Conservation (phyloP, 2,113 vertebrate species). For the Clarias batrachus region DNA sequence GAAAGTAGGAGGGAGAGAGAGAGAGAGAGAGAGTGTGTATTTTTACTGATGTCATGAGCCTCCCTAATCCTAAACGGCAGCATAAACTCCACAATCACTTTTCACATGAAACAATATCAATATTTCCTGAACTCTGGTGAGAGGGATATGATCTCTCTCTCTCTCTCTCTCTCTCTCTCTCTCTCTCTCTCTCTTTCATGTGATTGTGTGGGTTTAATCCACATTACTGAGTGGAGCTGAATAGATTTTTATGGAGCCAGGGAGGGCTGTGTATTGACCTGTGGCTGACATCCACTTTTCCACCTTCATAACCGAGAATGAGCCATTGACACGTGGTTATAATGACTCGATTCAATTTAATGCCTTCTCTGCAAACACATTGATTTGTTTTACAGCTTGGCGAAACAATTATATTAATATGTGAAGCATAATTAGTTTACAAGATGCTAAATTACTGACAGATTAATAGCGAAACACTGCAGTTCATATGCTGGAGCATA, state of each 20-base stretch:
- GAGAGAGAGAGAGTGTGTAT: conserved; percentile 4
- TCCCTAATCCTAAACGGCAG: conserved; percentile 50
- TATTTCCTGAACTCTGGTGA: conserved; percentile 40
- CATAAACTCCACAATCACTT: conserved; percentile 51
- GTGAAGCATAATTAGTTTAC: conserved; percentile 98
- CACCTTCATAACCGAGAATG: conserved; percentile 83
- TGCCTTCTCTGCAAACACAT: conserved; percentile 89
- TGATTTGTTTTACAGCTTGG: conserved; percentile 92
- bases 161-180: conserved; percentile 5
- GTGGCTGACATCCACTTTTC: conserved; percentile 75
- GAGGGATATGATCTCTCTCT: conserved; percentile 42
- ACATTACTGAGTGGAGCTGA: conserved; percentile 66
- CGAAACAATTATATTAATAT: conserved; percentile 98
- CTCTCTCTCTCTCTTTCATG: background rate
- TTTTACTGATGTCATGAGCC: conserved; percentile 53
- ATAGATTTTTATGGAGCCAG: conserved; percentile 72
- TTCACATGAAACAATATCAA: conserved; percentile 58
- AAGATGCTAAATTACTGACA: conserved; percentile 99
- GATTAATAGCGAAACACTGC: conserved; percentile 99
- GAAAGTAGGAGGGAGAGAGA: too few species aligned
- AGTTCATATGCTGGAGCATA: conserved; percentile 94
- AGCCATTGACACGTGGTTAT: conserved; percentile 83
- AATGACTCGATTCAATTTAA: conserved; percentile 85
- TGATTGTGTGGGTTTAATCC: conserved; percentile 29
- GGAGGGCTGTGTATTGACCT: conserved; percentile 69